These are phyloP conservation scores for Muscicapa adusta DNA, from an alignment of 2,113 vertebrate species.

Conservation along the genomic window DNA sequence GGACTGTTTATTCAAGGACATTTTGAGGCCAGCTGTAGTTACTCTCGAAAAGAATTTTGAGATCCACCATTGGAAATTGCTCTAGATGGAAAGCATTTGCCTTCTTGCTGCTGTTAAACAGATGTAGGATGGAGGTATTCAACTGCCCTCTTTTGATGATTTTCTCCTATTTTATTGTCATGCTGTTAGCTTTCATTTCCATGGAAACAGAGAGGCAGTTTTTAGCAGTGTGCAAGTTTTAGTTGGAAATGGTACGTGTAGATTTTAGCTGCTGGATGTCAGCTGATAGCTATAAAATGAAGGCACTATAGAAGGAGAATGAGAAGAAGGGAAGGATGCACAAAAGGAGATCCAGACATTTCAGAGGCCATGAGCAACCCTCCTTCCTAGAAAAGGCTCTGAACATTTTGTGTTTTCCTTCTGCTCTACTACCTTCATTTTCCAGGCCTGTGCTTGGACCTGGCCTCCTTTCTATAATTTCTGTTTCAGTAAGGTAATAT, in stretches of 20 bases:
- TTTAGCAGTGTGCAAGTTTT: neutral
- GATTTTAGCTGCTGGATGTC: neutral
- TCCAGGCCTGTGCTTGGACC: neutral
- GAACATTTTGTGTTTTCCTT: neutral
- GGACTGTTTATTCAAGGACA: neutral
- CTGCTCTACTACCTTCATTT: neutral
- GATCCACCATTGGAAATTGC: neutral
- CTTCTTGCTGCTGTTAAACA: neutral
- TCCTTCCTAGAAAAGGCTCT: neutral
- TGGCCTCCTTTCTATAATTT: neutral
- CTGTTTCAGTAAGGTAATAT: neutral
- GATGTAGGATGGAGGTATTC: neutral
- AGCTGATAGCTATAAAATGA: neutral
- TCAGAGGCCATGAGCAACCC: neutral
- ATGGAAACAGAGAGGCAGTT: conserved; percentile 47
- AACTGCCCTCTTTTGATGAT: neutral
- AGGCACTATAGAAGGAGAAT: neutral
- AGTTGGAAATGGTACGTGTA: neutral
- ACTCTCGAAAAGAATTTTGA: neutral
- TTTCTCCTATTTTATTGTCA: neutral
- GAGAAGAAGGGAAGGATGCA: neutral
- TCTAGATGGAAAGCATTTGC: neutral
- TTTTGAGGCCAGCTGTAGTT: neutral
- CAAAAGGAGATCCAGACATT: neutral
- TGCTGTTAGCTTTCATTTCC: conserved; percentile 27